A percentile compares a stretch with the other conserved stretches of the same genome.
Conservation (phyloP, 2,888 invertebrate species). For the Eubasilissa splendida region DNA sequence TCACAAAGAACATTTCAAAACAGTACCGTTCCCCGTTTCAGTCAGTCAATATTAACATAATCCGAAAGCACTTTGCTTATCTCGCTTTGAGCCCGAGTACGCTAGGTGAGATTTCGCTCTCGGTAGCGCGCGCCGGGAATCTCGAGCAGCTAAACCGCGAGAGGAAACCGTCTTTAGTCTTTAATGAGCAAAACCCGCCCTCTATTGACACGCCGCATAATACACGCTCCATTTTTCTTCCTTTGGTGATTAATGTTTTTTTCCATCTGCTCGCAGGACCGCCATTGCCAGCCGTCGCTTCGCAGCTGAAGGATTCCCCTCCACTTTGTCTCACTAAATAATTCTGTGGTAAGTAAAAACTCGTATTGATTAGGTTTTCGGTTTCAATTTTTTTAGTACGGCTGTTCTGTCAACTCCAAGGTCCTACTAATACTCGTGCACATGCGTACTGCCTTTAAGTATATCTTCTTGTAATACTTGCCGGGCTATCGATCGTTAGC, state of each 20-base stretch:
- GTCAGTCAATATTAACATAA: background rate
- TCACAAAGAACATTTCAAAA: no score
- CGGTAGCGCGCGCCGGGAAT: no score
- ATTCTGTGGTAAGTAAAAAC: conserved; percentile 13
- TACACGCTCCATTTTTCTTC: conserved; percentile 4
- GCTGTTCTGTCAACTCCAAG: no score
- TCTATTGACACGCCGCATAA: background rate
- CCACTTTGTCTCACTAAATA: background rate
- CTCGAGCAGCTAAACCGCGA: no score
- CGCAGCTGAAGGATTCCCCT: background rate
- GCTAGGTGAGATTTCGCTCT: no score
- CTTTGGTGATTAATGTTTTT: conserved; percentile 27
- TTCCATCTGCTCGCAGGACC: conserved; percentile 23
- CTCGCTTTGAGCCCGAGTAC: background rate
- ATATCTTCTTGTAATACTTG: no score
- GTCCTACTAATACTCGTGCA: no score
- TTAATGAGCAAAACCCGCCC: no score
- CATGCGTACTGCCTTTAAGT: no score
- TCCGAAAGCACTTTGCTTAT: conserved; percentile 1
- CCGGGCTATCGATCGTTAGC: no score
- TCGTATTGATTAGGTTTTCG: conserved; percentile 14
- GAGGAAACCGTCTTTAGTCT: no score
- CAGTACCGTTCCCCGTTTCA: no score
- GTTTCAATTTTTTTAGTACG: background rate
- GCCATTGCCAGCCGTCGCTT: background rate